These are phyloP conservation scores for human DNA, from an alignment of 2,113 vertebrate genomes.

Conservation along the genomic window GRCh38 chr12:31228001-31228500, in stretches of 20 bases:
- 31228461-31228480: too few species aligned
- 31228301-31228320: background rate
- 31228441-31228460: too few species aligned
- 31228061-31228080: background rate
- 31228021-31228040: background rate
- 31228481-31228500: too few species aligned
- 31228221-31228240: background rate
- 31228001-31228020: background rate
- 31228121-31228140: too few species aligned
- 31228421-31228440: too few species aligned
- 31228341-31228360: too few species aligned
- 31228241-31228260: background rate
- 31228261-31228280: background rate
- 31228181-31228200: background rate
- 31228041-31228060: accelerated
- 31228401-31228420: too few species aligned
- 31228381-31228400: too few species aligned
- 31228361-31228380: too few species aligned
- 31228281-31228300: background rate
- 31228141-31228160: too few species aligned
- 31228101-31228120: background rate
- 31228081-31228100: background rate
- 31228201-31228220: accelerated
- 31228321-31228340: too few species aligned
- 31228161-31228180: too few species aligned